Evolutionary conservation across 2,888 invertebrate species (phyloP), one percentile per base, ranked within the genome.

Genomic region (Oeneis ivallda): DNA sequence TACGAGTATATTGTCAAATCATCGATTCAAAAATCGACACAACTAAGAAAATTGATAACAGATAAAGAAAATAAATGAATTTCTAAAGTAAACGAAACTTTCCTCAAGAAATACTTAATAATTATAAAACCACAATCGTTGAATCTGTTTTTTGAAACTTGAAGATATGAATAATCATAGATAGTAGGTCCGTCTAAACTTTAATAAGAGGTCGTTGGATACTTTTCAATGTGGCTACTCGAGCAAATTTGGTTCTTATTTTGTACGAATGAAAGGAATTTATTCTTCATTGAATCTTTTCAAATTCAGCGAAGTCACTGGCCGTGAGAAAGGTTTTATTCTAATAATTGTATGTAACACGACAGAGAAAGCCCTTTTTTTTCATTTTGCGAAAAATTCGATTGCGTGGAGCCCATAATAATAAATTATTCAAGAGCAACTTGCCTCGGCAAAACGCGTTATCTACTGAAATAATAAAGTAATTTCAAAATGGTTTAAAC

Each of bases 301-400:
- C 57, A 63, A 54, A 63, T 63, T 63, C 66, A 62, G 37, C 17
- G 17, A 58, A 59, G 47, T 53, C 17, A 58, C 49, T 60, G 56
- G 60, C 54, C 68, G 62, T 60, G 63, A 60, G 66, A 62, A 66
- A 68, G 59, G 62, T 70, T 63, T 70, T 62, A 68, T 68, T 74
- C 73, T 81, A 81, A 82, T 81, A 81, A 82, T 84, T 78, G 80
- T 80, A 79, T 82, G 75, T 81, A 79, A 69, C 74, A 72, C 70
- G 76, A 86, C 85, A 87, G 71, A 83, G 78, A 84, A 88, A 87
- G 81, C 81, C 81, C 83, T 85, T 79, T 87, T 74, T 79, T 68
- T 75, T 75, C 65, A 66, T 75, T 84, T 85, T 84, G 82, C 76
- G 71, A 75, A 71, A 75, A 77, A 79, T 78, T 74, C 72, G 68